Evolutionary conservation across 2,113 vertebrate genomes (phyloP), one percentile per base, ranked within the genome.

Genomic region (Phrynosoma platyrhinos): DNA sequence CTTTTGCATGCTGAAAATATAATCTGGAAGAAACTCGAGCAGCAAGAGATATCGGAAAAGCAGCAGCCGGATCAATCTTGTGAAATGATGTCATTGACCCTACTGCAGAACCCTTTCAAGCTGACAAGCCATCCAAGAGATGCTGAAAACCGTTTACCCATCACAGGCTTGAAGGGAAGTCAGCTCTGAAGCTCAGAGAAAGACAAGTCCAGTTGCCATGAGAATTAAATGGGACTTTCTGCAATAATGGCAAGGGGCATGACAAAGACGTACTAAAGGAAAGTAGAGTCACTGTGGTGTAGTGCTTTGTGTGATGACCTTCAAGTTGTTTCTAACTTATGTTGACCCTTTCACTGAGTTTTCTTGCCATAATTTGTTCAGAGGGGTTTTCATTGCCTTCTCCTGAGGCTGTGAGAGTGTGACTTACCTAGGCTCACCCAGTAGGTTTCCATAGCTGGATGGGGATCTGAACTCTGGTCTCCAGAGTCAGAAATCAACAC

Each of bases 201-300:
- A 68, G 18, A 0, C 72, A 87, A 66, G 4, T 3, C 7, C 64
- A 62, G 10, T 79, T 87, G 20, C 76, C 21, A 3, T 3, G 36
- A 58, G 55, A n/a, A 25, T 14, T 16, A 0, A 1, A 25, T 3
- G 18, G 55, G 81, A 71, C 77, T 91, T 62, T 23, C 79, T 0
- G 0, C 8, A 52, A 23, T 30, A 64, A 1, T 77, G 5, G 0
- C n/a, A 8, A 53, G 0, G 0, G 32, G 0, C 27, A 14, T 12
- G 13, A 25, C n/a, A 87, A n/a, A 0, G 74, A 0, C 4, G 3
- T 3, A 23, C 0, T 8, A 53, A 23, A 55, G 82, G 72, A 84
- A 32, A 47, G 47, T 47, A 47, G 47, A 47, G 47, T 47, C 47
- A 7, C 5, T 47, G 47, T 47, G 47, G 47, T 47, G 47, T 47